Conservation (phyloP, 2,797 vertebrate genomes). For the Bucorvus abyssinicus region DNA sequence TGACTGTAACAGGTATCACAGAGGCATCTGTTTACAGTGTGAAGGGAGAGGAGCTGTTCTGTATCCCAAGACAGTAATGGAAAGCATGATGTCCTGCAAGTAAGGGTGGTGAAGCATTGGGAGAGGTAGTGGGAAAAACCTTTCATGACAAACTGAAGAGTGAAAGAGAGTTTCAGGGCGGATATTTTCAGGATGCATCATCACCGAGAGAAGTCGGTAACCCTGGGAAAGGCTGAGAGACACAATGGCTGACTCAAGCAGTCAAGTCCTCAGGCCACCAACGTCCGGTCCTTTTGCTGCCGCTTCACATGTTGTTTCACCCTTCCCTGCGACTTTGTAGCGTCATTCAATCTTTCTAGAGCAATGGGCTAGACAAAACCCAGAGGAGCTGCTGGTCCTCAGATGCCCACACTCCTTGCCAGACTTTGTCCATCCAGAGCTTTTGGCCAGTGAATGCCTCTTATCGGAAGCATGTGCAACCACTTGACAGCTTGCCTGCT, state of each 20-base stretch:
- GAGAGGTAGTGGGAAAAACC: slow-evolving; percentile 27
- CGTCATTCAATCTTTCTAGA: neutral
- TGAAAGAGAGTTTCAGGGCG: slow-evolving; percentile 18
- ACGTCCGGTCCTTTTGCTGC: neutral
- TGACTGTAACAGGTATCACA: neutral
- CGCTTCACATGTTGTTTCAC: neutral
- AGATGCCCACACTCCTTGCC: neutral
- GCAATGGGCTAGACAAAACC: neutral
- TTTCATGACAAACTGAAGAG: neutral
- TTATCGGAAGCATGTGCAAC: neutral
- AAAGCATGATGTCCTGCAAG: slow-evolving; percentile 35
- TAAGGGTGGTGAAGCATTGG: slow-evolving; percentile 5
- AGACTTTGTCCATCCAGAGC: neutral
- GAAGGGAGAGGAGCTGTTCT: neutral
- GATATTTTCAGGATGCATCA: slow-evolving; percentile 36
- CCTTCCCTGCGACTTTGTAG: neutral
- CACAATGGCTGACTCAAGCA: neutral
- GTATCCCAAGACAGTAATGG: slow-evolving; percentile 19
- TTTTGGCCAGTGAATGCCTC: neutral
- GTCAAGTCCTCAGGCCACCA: neutral
- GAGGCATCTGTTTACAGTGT: slow-evolving; percentile 3
- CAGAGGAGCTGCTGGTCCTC: neutral
- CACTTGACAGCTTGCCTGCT: neutral
- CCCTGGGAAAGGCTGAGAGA: neutral
- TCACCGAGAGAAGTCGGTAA: neutral